These are phyloP conservation scores for Microcebus griseorufus DNA, from an alignment of 2,113 vertebrate species.

Conservation along the genomic window DNA sequence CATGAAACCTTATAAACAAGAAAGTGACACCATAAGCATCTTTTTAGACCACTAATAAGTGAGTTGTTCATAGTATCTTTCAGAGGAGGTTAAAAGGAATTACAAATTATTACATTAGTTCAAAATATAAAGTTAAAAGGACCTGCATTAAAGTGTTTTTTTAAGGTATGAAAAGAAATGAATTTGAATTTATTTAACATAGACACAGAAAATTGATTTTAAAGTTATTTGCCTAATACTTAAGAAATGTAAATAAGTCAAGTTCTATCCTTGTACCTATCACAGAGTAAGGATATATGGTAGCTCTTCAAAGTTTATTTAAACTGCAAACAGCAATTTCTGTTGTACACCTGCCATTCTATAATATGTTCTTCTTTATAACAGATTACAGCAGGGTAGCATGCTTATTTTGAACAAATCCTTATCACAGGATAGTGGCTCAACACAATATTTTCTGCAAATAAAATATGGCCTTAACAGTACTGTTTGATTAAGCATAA, in stretches of 20 bases:
- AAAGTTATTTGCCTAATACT: not conserved
- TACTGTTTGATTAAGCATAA: not conserved
- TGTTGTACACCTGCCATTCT: not conserved
- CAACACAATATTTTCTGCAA: not conserved
- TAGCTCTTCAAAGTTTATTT: not conserved
- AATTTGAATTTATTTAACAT: not conserved
- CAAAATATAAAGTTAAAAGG: not conserved
- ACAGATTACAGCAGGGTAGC: not conserved
- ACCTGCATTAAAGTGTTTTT: not conserved
- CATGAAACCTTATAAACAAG: not conserved
- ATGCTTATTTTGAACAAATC: not conserved
- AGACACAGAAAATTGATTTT: not conserved
- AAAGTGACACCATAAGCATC: not conserved
- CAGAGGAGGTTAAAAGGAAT: not conserved
- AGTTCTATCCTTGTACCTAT: not conserved
- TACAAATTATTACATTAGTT: not conserved
- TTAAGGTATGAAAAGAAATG: not conserved
- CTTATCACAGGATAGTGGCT: not conserved
- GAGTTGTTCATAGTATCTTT: not conserved
- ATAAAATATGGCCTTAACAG: not conserved
- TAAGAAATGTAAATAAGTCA: conserved; percentile 30
- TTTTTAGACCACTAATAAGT: not conserved
- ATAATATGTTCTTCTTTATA: not conserved
- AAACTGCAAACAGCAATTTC: not conserved
- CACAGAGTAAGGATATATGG: not conserved